Evolutionary conservation across 2,797 vertebrate genomes (phyloP).

Genomic region (Notolabrus celidotus): DNA sequence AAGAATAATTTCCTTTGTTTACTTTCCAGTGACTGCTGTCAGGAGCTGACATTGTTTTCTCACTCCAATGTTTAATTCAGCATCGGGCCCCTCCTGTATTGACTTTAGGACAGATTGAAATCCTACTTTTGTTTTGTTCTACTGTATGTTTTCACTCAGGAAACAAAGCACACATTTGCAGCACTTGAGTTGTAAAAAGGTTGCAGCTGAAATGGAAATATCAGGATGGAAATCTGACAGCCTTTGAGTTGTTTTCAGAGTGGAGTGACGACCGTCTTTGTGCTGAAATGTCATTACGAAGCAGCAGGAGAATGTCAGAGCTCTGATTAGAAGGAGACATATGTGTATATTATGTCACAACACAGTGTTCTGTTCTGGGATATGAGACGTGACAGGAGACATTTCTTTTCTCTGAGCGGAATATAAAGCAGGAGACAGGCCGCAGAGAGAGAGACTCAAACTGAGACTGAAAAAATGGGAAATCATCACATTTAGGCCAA

Average conservation of each 20-base stretch:
- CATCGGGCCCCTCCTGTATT: conserved; percentile 18
- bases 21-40: conserved; percentile 48
- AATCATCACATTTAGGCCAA: background rate
- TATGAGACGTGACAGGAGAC: conserved; percentile 26
- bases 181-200: conserved; percentile 27
- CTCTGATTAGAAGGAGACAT: conserved; percentile 16
- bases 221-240: conserved; percentile 33
- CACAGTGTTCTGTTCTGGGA: background rate
- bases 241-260: conserved; percentile 25
- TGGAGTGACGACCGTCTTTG: conserved; percentile 59
- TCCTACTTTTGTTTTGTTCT: conserved; percentile 46
- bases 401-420: background rate
- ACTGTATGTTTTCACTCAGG: conserved; percentile 44
- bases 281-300: conserved; percentile 53
- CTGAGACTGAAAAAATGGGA: background rate
- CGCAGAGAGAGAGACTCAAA: background rate
- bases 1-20: conserved; percentile 53
- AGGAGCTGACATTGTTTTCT: conserved; percentile 42
- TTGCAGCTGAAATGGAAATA: conserved; percentile 27
- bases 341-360: conserved; percentile 19
- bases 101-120: conserved; percentile 35
- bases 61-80: conserved; percentile 60
- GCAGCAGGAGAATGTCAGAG: conserved; percentile 32
- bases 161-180: conserved; percentile 46
- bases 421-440: background rate